Base-by-base conservation (phyloP, 2,888 invertebrate species). In the Ophonus ardosiacus region DNA sequence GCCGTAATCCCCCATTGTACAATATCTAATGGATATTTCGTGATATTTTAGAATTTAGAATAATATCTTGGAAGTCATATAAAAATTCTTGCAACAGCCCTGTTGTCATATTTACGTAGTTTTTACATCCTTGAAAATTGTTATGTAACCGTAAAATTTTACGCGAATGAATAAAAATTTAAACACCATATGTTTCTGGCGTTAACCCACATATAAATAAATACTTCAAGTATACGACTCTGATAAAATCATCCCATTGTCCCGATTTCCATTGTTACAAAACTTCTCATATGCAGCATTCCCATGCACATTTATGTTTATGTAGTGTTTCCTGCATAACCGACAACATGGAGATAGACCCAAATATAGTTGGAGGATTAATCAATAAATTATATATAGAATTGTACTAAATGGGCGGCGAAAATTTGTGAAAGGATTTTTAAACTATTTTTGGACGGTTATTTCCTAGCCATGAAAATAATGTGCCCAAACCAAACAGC, bases 381-480 rank as follows among this genome's bases (percentile, higher is more conserved):
- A 59, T 59, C 59, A 17, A 59, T 59, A 59, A 59, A 59, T 59
- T 59, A 59, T 59, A 59, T n/a, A 59, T 59, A 59, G 59, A 51
- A 59, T 17, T 57, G 57, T 15, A 57, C 43, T 51, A 59, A 59
- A 59, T 59, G 17, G 59, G 59, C 17, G 18, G 6, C 17, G 15
- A 13, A 15, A 59, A 17, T 59, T 59, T 59, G 10, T 10, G 10
- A 51, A 51, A 8, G 13, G 10, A 51, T 51, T 51, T 51, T 51
- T 8, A 51, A 51, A 0, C 31, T 31, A 31, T 51, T 51, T 51
- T 10, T 13, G 13, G 43, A 31, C 2, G 31, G 5, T 31, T 31
- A 31, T 5, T 31, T 31, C 5, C 31, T 31, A 5, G 6, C 31
- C 31, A 3, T 31, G 31, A 31, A 4, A 31, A 31, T 5, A 31